Evolutionary conservation across 2,113 vertebrate species (phyloP).

Genomic region (Cheirogaleus medius): DNA sequence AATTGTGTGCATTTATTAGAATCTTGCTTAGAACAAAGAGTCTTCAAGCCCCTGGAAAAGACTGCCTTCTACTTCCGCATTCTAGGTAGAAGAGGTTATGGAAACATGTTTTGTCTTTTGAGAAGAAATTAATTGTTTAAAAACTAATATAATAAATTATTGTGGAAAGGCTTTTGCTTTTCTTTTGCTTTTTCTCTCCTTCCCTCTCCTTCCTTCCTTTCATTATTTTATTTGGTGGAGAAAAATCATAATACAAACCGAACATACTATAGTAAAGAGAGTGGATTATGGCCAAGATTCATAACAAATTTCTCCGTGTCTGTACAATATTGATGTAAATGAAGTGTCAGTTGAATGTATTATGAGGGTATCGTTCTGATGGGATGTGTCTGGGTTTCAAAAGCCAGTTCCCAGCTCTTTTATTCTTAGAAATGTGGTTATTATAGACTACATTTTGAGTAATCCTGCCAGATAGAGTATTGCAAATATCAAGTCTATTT

Average conservation of each 20-base stretch:
- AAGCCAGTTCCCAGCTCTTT: background rate
- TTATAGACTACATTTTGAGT: slow-evolving; percentile 47
- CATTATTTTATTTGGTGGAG: background rate
- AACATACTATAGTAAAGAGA: slow-evolving; percentile 27
- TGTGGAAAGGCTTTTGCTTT: background rate
- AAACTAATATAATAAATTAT: slow-evolving; percentile 55
- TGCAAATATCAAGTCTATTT: slow-evolving; percentile 7
- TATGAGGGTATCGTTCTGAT: background rate
- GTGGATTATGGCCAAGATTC: slow-evolving; percentile 43
- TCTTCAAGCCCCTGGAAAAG: slow-evolving; percentile 62
- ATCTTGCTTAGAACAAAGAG: slow-evolving; percentile 79
- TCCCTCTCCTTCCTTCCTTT: background rate
- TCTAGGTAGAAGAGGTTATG: slow-evolving; percentile 61
- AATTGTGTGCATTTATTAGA: slow-evolving; percentile 84
- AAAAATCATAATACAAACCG: slow-evolving; percentile 26
- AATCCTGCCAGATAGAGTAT: background rate
- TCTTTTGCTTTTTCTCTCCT: fast-evolving
- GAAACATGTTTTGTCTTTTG: slow-evolving; percentile 65
- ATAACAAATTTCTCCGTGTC: slow-evolving; percentile 57
- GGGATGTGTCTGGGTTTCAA: slow-evolving; percentile 24
- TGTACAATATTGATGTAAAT: background rate
- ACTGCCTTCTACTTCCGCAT: slow-evolving; percentile 51
- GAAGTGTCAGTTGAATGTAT: slow-evolving; percentile 39
- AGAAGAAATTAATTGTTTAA: slow-evolving; percentile 61
- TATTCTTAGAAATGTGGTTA: background rate